Evolutionary conservation across 2,113 vertebrate species (phyloP).

Genomic region (Daboia siamensis): DNA sequence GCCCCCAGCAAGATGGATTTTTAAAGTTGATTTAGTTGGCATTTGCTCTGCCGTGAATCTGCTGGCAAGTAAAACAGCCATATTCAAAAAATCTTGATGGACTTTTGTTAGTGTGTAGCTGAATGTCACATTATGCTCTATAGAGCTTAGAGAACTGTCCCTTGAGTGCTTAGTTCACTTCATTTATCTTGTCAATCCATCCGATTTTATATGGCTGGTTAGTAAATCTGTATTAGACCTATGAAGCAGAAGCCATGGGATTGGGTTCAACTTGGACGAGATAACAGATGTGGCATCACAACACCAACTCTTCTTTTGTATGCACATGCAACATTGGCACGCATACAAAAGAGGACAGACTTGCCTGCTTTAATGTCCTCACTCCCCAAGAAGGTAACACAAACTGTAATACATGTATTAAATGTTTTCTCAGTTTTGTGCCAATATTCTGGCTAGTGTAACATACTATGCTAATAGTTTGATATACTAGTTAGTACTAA

Average conservation of each 20-base stretch:
- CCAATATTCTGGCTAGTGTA: slow-evolving; percentile 19
- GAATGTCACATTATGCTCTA: background rate
- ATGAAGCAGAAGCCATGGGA: background rate
- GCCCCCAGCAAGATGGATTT: background rate
- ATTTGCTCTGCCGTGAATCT: background rate
- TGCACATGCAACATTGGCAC: background rate
- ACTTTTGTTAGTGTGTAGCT: background rate
- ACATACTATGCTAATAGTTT: background rate
- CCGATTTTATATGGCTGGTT: background rate
- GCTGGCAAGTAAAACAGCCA: background rate
- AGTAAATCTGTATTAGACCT: background rate
- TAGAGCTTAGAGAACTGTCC: background rate
- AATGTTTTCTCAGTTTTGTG: no score
- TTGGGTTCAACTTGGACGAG: background rate
- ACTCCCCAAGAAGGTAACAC: background rate
- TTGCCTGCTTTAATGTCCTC: background rate
- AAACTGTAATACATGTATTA: background rate
- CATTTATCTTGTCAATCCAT: background rate
- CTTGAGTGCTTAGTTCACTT: background rate
- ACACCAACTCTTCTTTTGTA: background rate
- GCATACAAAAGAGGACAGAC: background rate
- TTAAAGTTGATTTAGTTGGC: background rate
- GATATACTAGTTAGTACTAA: background rate
- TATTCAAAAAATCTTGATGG: background rate
- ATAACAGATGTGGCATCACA: background rate